Evolutionary conservation across 2,888 invertebrate species (phyloP), one percentile per base, ranked within the genome.

Genomic region (Leucozona laternaria): DNA sequence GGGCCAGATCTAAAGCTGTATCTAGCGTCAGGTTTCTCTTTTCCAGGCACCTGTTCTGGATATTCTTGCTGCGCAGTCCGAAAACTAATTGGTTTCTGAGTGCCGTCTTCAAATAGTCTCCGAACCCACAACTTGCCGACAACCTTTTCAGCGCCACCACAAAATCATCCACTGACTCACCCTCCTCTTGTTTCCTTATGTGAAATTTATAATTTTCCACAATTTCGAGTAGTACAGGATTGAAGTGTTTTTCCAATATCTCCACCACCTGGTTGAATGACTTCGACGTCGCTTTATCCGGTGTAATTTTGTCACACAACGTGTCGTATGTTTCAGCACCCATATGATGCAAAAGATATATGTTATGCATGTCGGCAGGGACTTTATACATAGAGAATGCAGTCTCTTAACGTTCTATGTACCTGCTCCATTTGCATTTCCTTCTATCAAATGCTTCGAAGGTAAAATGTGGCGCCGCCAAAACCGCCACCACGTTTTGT

Each of bases 151-250:
- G 25, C 4, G 20, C 37, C n/a, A 55, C 55, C 28, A 55, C 6
- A 28, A 28, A 55, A n/a, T 55, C 55, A 55, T 25, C 25, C n/a
- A 55, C 70, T 15, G 40, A 22, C 25, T 55, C 53, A 2, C 17
- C 53, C 17, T 55, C 55, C 11, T 37, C 22, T 15, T 70, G 70
- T 22, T 55, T 70, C 11, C 40, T 40, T 13, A 55, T 37, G 28
- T 70, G 40, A 1, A 70, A 70, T 25, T 40, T 53, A 25, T 55
- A 70, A 25, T 70, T 55, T 43, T 70, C 70, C 25, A 70, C 25
- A 55, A 55, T 55, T 28, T 55, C 28, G n/a, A 28, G 28, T 55
- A 28, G 55, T n/a, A n/a, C n/a, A n/a, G n/a, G n/a, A n/a, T n/a
- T n/a, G 2, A 28, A 70, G 1, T 55, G 40, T n/a, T 37, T 70